Percentiles rank a stretch among this genome's conserved stretches.
phyloP scores from a whole-genome alignment of 2,888 invertebrate genomes.

The Agapetus fuscipes region DNA sequence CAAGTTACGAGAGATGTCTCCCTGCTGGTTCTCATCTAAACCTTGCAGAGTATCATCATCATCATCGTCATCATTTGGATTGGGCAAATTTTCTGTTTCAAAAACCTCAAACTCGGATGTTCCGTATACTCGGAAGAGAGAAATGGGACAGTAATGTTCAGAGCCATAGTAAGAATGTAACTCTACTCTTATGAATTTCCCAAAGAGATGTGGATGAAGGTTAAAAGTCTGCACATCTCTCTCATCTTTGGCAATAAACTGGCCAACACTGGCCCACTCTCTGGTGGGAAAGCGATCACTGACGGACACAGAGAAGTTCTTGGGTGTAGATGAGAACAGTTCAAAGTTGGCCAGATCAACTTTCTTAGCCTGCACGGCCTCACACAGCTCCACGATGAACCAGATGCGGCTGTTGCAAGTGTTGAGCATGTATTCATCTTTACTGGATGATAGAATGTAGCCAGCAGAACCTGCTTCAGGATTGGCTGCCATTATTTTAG shows the following conservation, averaged over 20 bases:
- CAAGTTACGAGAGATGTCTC: constrained; percentile 56
- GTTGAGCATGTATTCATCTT: constrained; percentile 97
- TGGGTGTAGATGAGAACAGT: constrained; percentile 93
- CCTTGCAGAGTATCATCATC: constrained; percentile 48
- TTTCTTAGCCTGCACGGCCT: constrained; percentile 90
- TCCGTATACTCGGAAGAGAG: constrained; percentile 89
- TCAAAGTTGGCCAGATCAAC: constrained; percentile 97
- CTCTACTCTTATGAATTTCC: constrained; percentile 85
- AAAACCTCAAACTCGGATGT: constrained; percentile 87
- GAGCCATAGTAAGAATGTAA: constrained; percentile 89
- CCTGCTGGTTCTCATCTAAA: constrained; percentile 34
- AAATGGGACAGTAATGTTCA: constrained; percentile 96
- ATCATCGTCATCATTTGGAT: constrained; percentile 60
- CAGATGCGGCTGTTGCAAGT: constrained; percentile 88
- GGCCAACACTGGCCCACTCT: constrained; percentile 85
- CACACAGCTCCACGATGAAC: constrained; percentile 97
- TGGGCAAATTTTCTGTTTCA: constrained; percentile 68
- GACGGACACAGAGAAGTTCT: constrained; percentile 78
- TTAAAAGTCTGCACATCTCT: constrained; percentile 80
- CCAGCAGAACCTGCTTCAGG: constrained; percentile 82
- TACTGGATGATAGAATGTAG: constrained; percentile 77
- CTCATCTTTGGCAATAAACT: constrained; percentile 79
- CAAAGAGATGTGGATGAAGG: constrained; percentile 70
- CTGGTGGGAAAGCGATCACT: constrained; percentile 85
- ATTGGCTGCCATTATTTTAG: constrained; percentile 90